Conservation (phyloP, 2,797 vertebrate genomes). For the Echeneis naucrates region DNA sequence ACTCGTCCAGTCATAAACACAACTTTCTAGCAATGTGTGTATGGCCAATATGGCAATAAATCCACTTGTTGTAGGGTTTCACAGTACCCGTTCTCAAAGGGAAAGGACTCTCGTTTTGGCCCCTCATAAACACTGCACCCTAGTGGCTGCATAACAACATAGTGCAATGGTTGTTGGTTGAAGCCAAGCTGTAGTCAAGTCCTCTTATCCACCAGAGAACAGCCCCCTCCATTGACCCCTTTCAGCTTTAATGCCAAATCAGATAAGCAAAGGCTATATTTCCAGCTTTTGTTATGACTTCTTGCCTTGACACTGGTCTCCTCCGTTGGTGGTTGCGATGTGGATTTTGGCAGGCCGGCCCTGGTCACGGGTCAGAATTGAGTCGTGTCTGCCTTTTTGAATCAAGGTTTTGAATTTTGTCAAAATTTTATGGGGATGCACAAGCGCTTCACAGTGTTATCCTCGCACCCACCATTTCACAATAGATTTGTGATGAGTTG, state of each 20-base stretch:
- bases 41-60: slow-evolving; percentile 63
- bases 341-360: slow-evolving; percentile 39
- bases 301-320: slow-evolving; percentile 56
- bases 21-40: slow-evolving; percentile 38
- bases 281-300: slow-evolving; percentile 74
- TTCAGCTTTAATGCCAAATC: slow-evolving; percentile 60
- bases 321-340: slow-evolving; percentile 31
- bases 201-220: slow-evolving; percentile 37
- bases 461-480: slow-evolving; percentile 10
- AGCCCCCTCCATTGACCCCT: slow-evolving; percentile 36
- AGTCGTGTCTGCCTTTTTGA: slow-evolving; percentile 23
- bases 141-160: slow-evolving; percentile 46
- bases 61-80: slow-evolving; percentile 54
- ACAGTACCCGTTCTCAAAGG: slow-evolving; percentile 26
- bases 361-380: slow-evolving; percentile 25
- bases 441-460: slow-evolving; percentile 12
- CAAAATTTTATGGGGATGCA: not conserved
- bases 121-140: slow-evolving; percentile 64
- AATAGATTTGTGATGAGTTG: slow-evolving; percentile 37
- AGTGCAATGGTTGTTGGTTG: slow-evolving; percentile 23
- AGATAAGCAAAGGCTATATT: slow-evolving; percentile 63
- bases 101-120: slow-evolving; percentile 22
- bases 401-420: not conserved
- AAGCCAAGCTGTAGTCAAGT: slow-evolving; percentile 42
- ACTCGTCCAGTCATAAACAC: too few species aligned